Evolutionary conservation across 2,797 vertebrate genomes (phyloP).

Genomic region (Cephalopachus bancanus): DNA sequence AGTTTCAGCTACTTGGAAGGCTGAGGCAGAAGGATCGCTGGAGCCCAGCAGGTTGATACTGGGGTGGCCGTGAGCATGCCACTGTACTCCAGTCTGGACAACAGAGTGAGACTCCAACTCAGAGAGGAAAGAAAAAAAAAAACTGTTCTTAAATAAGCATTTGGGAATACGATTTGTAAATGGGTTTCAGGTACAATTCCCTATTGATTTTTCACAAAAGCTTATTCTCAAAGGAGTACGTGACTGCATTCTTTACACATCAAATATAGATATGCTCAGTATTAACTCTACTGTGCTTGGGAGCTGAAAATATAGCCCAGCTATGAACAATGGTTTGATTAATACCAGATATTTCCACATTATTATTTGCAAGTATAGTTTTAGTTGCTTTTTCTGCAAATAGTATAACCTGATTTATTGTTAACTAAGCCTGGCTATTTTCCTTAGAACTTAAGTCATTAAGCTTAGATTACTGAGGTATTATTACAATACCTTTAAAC

Average conservation of each 20-base stretch:
- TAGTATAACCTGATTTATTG: conserved; percentile 67
- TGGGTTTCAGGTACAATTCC: neutral
- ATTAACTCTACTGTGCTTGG: neutral
- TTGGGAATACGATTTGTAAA: neutral
- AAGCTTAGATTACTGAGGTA: conserved; percentile 61
- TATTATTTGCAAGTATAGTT: conserved; percentile 70
- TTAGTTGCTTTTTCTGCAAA: conserved; percentile 61
- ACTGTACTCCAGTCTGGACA: too few species aligned
- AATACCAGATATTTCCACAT: neutral
- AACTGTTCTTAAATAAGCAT: neutral
- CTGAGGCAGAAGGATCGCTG: too few species aligned
- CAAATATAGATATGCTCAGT: conserved; percentile 45
- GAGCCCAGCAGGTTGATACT: too few species aligned
- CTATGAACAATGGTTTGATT: conserved; percentile 1
- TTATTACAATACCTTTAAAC: conserved; percentile 62
- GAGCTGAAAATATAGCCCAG: conserved; percentile 37
- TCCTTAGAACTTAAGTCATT: conserved; percentile 72
- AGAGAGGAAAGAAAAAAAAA: neutral
- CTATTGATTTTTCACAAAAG: neutral
- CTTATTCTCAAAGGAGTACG: neutral
- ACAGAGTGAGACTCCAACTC: too few species aligned
- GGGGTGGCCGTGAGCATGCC: too few species aligned
- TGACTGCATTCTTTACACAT: conserved; percentile 25
- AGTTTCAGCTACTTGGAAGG: too few species aligned
- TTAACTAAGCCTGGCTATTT: conserved; percentile 39